Evolutionary conservation across 2,113 vertebrate species (phyloP).

Genomic region (Marcusenius ussheri): DNA sequence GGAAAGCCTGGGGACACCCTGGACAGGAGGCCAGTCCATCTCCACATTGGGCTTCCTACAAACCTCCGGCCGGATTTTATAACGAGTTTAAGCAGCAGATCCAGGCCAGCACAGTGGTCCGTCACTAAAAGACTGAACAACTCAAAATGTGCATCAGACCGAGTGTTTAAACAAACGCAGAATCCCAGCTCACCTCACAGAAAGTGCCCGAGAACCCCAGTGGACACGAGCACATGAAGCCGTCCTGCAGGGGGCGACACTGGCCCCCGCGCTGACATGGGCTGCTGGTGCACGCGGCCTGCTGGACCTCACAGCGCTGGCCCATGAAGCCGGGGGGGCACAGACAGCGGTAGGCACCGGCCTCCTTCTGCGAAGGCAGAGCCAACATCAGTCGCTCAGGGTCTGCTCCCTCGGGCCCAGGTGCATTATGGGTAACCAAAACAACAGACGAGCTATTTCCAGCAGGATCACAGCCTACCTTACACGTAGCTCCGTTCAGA

Average conservation of each 20-base stretch:
- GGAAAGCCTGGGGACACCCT: not conserved
- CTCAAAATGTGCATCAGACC: not conserved
- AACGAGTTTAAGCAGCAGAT: not conserved
- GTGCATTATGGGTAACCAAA: not conserved
- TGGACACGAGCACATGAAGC: conserved; percentile 78
- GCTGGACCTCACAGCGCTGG: conserved; percentile 74
- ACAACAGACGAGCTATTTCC: not conserved
- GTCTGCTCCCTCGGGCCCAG: not conserved
- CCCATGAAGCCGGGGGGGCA: conserved; percentile 76
- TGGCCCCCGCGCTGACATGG: conserved; percentile 75
- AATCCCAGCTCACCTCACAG: conserved; percentile 75
- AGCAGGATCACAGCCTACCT: conserved; percentile 55
- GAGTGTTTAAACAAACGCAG: not conserved
- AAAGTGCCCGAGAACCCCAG: conserved; percentile 68
- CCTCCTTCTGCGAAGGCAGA: conserved; percentile 42
- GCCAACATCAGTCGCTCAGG: conserved; percentile 18
- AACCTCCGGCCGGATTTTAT: not conserved
- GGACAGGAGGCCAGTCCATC: not conserved
- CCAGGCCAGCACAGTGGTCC: not conserved
- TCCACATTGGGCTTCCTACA: not conserved
- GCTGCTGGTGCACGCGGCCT: conserved; percentile 66
- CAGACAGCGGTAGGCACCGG: conserved; percentile 68
- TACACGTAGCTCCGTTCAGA: conserved; percentile 82
- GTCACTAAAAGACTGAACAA: not conserved
- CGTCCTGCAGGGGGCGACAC: conserved; percentile 65